phyloP scores from a whole-genome alignment of 2,888 invertebrate genomes.

The Drosophila quinaria region DNA sequence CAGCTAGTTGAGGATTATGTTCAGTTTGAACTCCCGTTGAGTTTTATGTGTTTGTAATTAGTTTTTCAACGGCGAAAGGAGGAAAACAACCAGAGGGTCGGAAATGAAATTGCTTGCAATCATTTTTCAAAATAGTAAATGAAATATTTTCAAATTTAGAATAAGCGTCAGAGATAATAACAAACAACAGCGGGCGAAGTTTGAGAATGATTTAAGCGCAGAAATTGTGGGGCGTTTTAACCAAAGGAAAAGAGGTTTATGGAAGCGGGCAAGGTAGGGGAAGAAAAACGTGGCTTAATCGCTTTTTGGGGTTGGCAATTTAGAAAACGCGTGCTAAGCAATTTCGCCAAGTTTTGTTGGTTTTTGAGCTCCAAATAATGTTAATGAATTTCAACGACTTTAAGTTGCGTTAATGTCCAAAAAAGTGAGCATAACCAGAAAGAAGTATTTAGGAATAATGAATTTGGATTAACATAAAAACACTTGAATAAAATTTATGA shows the following conservation, averaged over 20 bases:
- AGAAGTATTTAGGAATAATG: background rate
- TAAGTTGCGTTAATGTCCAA: conserved; percentile 1
- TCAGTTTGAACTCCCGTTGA: conserved; percentile 48
- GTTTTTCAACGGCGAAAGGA: conserved; percentile 54
- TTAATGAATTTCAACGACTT: conserved; percentile 65
- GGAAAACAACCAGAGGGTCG: conserved; percentile 32
- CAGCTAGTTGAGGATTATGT: conserved; percentile 61
- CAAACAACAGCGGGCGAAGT: conserved; percentile 72
- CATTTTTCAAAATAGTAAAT: conserved; percentile 83
- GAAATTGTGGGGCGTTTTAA: conserved; percentile 18
- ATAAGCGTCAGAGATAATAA: conserved; percentile 76
- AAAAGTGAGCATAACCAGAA: background rate
- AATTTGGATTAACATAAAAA: conserved; percentile 3
- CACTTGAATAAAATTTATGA: background rate
- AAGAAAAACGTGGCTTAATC: conserved; percentile 1
- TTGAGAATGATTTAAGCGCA: conserved; percentile 22
- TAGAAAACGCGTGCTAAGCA: conserved; percentile 74
- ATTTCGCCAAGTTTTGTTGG: conserved; percentile 47
- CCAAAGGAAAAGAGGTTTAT: conserved; percentile 16
- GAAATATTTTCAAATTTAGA: conserved; percentile 80
- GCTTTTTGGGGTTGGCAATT: conserved; percentile 58
- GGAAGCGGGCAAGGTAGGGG: background rate
- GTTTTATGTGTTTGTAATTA: conserved; percentile 83
- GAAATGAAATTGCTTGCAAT: conserved; percentile 83
- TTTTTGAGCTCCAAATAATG: conserved; percentile 42